A percentile compares a stretch with the other conserved stretches of the same genome.
Conservation (phyloP, 2,797 vertebrate species). For the Tokudaia muenninki region DNA sequence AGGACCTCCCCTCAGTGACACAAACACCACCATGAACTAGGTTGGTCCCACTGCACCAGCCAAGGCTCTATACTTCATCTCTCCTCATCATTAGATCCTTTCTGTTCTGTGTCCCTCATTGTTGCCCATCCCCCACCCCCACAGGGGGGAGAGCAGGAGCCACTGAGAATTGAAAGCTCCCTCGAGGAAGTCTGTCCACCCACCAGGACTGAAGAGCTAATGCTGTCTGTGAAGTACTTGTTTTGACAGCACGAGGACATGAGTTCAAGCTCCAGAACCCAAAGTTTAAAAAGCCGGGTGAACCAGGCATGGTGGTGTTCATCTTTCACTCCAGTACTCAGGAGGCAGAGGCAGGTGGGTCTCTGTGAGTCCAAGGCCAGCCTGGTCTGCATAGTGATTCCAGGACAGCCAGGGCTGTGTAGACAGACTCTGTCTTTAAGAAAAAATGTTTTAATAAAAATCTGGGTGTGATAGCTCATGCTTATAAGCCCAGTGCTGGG, state of each 20-base stretch:
- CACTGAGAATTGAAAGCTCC: background rate
- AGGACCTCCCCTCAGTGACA: background rate
- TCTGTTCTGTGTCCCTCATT: background rate
- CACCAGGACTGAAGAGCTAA: background rate
- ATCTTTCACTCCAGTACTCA: background rate
- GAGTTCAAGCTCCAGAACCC: background rate
- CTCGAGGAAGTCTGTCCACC: background rate
- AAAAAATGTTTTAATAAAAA: background rate
- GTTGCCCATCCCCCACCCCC: no score
- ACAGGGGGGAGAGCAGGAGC: background rate
- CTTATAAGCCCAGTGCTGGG: background rate
- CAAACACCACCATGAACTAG: background rate
- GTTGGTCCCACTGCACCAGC: background rate
- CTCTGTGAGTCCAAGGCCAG: background rate
- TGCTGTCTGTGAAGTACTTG: background rate
- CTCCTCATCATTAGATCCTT: background rate
- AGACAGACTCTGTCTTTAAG: background rate
- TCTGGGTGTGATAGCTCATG: background rate
- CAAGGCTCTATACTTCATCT: no score
- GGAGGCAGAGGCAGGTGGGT: background rate
- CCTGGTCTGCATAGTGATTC: background rate
- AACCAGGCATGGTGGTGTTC: accelerated
- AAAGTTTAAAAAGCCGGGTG: background rate
- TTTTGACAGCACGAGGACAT: background rate
- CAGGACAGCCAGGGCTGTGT: background rate